These are phyloP conservation scores for Daphoenositta chrysoptera DNA, from an alignment of 2,113 vertebrate genomes.

Conservation along the genomic window DNA sequence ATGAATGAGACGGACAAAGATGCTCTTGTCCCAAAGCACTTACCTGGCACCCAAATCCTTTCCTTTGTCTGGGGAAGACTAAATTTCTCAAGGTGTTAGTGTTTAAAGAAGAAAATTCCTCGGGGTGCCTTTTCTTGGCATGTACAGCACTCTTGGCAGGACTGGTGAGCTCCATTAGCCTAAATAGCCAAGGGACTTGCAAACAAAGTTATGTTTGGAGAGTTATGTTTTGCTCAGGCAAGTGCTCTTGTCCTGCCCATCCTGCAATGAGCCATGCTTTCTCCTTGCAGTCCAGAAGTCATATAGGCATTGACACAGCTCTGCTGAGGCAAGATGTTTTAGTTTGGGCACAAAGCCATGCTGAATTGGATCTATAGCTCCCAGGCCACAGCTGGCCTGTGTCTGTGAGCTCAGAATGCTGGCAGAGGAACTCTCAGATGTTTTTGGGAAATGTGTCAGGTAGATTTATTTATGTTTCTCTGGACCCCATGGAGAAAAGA, in stretches of 20 bases:
- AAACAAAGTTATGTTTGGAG: background rate
- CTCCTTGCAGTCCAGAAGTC: background rate
- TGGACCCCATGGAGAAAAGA: background rate
- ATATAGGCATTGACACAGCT: background rate
- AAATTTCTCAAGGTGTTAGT: background rate
- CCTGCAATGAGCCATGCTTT: background rate
- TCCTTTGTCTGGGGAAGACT: background rate
- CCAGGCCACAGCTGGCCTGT: background rate
- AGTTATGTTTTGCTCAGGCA: background rate
- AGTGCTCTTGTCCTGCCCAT: background rate
- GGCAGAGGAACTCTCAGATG: background rate
- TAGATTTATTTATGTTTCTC: slow-evolving; percentile 2
- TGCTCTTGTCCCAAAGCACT: background rate
- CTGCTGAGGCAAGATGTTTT: background rate
- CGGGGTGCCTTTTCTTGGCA: background rate
- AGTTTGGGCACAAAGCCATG: background rate
- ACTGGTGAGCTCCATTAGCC: background rate
- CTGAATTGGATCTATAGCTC: background rate
- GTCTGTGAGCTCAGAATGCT: background rate
- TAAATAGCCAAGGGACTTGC: background rate
- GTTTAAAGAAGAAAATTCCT: background rate
- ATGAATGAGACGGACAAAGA: background rate
- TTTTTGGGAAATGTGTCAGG: background rate
- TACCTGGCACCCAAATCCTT: background rate
- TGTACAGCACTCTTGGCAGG: background rate